Evolutionary conservation across 1,140 invertebrate species (phyloP).

Genomic region (Hycleus phaleratus): DNA sequence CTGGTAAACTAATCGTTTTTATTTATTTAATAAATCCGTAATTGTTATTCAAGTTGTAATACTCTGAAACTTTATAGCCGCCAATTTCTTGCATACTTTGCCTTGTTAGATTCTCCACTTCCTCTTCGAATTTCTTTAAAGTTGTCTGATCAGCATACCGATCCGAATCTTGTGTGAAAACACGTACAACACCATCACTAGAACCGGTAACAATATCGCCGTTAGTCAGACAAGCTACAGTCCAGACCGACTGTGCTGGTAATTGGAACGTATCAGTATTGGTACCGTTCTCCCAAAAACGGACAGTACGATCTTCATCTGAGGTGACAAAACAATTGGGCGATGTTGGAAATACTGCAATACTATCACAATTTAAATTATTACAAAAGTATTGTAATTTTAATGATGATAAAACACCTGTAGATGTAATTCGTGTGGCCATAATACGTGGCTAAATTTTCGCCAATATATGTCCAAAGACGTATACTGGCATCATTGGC

Average conservation of each 20-base stretch:
- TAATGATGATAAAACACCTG: conserved; percentile 14
- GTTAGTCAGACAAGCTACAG: conserved; percentile 69
- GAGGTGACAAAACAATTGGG: conserved; percentile 58
- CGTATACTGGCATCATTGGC: conserved; percentile 84
- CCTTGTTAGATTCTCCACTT: conserved; percentile 54
- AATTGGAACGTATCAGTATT: conserved; percentile 65
- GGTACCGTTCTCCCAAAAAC: conserved; percentile 66
- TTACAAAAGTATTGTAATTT: too few species aligned
- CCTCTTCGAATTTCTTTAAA: conserved; percentile 62
- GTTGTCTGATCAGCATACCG: conserved; percentile 57
- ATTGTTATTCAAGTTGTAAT: conserved; percentile 10
- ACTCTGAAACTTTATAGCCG: conserved; percentile 76
- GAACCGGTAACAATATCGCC: conserved; percentile 83
- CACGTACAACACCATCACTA: conserved; percentile 78
- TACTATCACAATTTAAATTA: conserved; percentile 32
- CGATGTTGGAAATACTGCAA: conserved; percentile 18
- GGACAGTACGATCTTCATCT: conserved; percentile 82
- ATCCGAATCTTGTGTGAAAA: conserved; percentile 68
- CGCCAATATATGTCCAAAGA: conserved; percentile 71
- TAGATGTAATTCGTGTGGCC: conserved; percentile 79
- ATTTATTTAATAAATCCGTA: neutral
- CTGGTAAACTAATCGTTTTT: conserved; percentile 57
- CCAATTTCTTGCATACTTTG: conserved; percentile 60
- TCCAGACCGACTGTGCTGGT: conserved; percentile 86
- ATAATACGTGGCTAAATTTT: conserved; percentile 68